Evolutionary conservation across 2,888 invertebrate genomes (phyloP).

Genomic region (Caenorhabditis sp.): DNA sequence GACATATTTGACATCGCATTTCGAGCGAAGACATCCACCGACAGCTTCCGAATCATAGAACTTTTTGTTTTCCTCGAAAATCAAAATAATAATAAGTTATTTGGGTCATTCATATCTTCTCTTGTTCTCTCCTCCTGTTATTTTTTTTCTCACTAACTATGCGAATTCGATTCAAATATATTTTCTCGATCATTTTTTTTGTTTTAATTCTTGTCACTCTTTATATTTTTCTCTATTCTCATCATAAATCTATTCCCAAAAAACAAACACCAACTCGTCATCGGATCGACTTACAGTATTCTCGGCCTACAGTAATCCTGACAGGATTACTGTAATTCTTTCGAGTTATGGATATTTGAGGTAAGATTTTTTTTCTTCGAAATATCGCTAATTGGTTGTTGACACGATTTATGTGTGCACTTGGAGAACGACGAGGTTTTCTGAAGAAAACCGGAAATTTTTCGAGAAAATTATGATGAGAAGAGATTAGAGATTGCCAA

Average conservation of each 20-base stretch:
- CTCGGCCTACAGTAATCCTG: constrained; percentile 20
- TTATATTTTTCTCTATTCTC: neutral
- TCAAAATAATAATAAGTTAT: constrained; percentile 4
- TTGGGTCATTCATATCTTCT: constrained; percentile 25
- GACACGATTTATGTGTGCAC: no score
- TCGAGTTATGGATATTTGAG: constrained; percentile 44
- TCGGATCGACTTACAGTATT: constrained; percentile 33
- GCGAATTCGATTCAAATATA: constrained; percentile 27
- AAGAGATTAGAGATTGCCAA: no score
- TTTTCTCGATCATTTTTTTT: constrained; percentile 17
- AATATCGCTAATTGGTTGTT: no score
- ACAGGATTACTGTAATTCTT: constrained; percentile 33
- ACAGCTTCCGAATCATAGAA: neutral
- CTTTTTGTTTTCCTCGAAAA: neutral
- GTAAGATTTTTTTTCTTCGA: constrained; percentile 15
- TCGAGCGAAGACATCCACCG: constrained; percentile 27
- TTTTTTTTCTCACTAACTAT: constrained; percentile 8
- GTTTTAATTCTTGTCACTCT: no score
- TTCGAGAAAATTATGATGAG: no score
- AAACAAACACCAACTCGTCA: no score
- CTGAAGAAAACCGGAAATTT: no score
- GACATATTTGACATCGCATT: constrained; percentile 25
- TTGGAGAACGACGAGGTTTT: no score
- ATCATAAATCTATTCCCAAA: no score
- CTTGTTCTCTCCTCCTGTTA: constrained; percentile 2